phyloP scores from a whole-genome alignment of 2,888 invertebrate genomes.

The Lithosia quadra region DNA sequence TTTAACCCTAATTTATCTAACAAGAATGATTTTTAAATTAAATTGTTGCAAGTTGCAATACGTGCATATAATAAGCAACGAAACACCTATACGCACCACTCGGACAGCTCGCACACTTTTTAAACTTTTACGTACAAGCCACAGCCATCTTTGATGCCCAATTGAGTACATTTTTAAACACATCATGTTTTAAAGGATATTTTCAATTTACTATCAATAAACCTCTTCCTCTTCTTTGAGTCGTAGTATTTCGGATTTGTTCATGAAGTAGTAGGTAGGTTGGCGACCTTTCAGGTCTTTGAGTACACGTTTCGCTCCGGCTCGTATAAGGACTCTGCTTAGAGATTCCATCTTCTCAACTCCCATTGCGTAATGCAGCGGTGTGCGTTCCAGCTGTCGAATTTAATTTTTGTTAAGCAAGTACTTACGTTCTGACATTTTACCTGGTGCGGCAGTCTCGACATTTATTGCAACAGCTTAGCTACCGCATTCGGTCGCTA shows the following conservation, averaged over 20 bases:
- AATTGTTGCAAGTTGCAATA: constrained; percentile 57
- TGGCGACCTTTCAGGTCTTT: constrained; percentile 96
- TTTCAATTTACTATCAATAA: constrained; percentile 65
- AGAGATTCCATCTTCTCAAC: constrained; percentile 93
- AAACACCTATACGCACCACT: constrained; percentile 27
- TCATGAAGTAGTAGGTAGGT: constrained; percentile 97
- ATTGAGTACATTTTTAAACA: constrained; percentile 21
- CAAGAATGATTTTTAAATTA: constrained; percentile 32
- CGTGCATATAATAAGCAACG: constrained; percentile 66
- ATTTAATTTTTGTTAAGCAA: background rate
- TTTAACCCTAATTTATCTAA: constrained; percentile 24
- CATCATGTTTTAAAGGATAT: background rate
- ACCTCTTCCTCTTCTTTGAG: constrained; percentile 94
- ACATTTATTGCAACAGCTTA: too few species aligned
- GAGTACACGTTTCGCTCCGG: constrained; percentile 93
- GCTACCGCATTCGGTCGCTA: too few species aligned
- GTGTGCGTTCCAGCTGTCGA: constrained; percentile 93
- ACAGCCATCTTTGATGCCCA: constrained; percentile 53
- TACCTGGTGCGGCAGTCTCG: too few species aligned
- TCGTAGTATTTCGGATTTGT: constrained; percentile 94
- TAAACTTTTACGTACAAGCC: constrained; percentile 51
- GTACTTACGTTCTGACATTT: too few species aligned
- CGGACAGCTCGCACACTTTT: constrained; percentile 43
- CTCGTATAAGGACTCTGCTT: constrained; percentile 92
- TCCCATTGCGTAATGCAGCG: constrained; percentile 97